Evolutionary conservation across 2,797 vertebrate species (phyloP), one percentile per base, ranked within the genome.

Genomic region (Taenioides sp.): DNA sequence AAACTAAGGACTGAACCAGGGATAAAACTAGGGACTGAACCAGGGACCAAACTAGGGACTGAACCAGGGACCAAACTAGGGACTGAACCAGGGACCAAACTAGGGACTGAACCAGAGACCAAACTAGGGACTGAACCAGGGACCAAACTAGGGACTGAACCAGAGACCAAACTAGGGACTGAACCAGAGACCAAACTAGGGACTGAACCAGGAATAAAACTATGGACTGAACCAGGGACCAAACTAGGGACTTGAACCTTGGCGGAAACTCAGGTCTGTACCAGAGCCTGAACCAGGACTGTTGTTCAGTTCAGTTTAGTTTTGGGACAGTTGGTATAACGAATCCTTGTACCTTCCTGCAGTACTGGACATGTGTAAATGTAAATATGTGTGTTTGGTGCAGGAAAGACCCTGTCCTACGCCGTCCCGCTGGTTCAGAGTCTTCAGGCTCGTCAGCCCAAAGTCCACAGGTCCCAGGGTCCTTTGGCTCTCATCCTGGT

Each of bases 321-420:
- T 7, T 5, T 4, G 7, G 7, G 18, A 7, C 7, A 20, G 16
- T 52, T 52, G 17, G 50, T n/a, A n/a, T 6, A n/a, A 2, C n/a
- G 50, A 47, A 47, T 43, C 14, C 11, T 40, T 40, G 40, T 12
- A 9, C 49, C 14, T 3, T 17, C 25, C 49, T 52, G 49, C 12
- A 23, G 22, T 12, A 1, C 22, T 14, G 17, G 9, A n/a, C 9
- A 55, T 14, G 17, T 25, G 17, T 14, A n/a, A 52, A 55, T 25
- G 17, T 18, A n/a, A 52, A 55, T 10, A 11, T 22, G 20, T 55
- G 9, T 72, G 11, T 47, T n/a, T n/a, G 10, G 25, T 75, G 34
- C 90, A 99, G 97, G 98, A 83, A 99, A 99, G 91, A 98, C 97
- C 0, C 92, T 99, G 78, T 95, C 96, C 18, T 99, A 97, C 62